These are phyloP conservation scores for Sitophilus oryzae DNA, from an alignment of 1,140 invertebrate genomes.

Conservation along the genomic window DNA sequence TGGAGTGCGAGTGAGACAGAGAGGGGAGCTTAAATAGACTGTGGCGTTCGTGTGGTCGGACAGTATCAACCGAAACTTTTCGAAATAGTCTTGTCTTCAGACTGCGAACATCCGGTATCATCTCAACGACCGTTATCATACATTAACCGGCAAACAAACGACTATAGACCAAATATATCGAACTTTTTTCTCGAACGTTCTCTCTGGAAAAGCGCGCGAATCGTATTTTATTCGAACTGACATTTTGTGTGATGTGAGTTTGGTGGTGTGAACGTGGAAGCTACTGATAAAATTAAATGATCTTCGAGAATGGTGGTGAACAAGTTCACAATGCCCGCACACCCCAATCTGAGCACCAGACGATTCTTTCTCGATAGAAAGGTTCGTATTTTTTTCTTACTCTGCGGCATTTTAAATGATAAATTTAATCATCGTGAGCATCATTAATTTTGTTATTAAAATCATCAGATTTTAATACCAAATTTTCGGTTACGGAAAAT, in stretches of 20 bases:
- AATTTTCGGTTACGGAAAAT: no score
- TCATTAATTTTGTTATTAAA: no score
- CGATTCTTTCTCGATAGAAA: constrained; percentile 33
- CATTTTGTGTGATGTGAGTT: constrained; percentile 22
- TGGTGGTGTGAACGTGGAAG: constrained; percentile 10
- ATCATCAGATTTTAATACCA: no score
- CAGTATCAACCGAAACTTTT: constrained; percentile 14
- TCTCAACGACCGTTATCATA: no score
- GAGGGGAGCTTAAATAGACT: constrained; percentile 29
- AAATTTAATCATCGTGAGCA: no score
- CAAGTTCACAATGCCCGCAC: constrained; percentile 31
- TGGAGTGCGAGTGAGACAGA: no score
- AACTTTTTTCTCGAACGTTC: no score
- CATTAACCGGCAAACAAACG: no score
- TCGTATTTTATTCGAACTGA: not conserved
- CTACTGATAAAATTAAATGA: constrained; percentile 11
- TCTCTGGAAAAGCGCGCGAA: not conserved
- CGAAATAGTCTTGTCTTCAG: constrained; percentile 4
- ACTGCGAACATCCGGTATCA: not conserved
- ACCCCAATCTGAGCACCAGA: constrained; percentile 34
- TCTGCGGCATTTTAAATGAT: no score
- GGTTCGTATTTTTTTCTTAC: constrained; percentile 16
- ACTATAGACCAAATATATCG: no score
- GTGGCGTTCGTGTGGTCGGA: constrained; percentile 7
- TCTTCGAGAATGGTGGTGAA: constrained; percentile 33